Evolutionary conservation across 2,113 vertebrate species (phyloP).

Genomic region (Tachycineta bicolor): DNA sequence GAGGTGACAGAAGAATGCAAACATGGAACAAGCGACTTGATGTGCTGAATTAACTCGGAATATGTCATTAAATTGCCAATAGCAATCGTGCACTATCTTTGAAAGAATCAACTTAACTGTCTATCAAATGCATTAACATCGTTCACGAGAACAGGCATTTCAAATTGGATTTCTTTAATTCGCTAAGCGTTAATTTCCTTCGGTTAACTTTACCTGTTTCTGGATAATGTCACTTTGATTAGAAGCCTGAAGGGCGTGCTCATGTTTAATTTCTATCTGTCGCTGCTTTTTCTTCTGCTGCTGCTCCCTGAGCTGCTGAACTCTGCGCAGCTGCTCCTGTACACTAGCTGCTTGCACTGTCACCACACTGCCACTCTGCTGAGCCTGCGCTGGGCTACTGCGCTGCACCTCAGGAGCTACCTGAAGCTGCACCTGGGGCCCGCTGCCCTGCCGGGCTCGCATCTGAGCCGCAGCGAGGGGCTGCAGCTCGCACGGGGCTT

Average conservation of each 20-base stretch:
- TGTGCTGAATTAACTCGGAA: slow-evolving; percentile 1
- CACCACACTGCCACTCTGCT: slow-evolving; percentile 92
- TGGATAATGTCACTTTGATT: slow-evolving; percentile 91
- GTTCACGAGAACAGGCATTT: slow-evolving; percentile 70
- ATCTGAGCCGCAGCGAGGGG: slow-evolving; percentile 76
- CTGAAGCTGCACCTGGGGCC: slow-evolving; percentile 90
- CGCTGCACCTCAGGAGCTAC: slow-evolving; percentile 90
- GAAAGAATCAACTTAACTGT: slow-evolving; percentile 35
- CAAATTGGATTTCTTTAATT: slow-evolving; percentile 32
- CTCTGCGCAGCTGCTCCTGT: slow-evolving; percentile 92
- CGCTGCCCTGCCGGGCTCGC: slow-evolving; percentile 84
- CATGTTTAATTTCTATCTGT: slow-evolving; percentile 88
- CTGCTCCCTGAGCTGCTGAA: slow-evolving; percentile 93
- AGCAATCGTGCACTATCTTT: neutral
- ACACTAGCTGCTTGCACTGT: slow-evolving; percentile 91
- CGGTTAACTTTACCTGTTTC: slow-evolving; percentile 86
- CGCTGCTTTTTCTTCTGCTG: slow-evolving; percentile 92
- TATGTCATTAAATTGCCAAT: slow-evolving; percentile 6
- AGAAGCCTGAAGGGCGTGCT: slow-evolving; percentile 86
- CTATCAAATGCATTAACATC: slow-evolving; percentile 60
- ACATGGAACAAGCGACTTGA: neutral
- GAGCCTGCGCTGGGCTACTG: slow-evolving; percentile 80
- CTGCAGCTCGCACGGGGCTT: slow-evolving; percentile 88
- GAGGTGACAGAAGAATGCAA: slow-evolving; percentile 22
- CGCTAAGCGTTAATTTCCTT: slow-evolving; percentile 46